Evolutionary conservation across 2,888 invertebrate genomes (phyloP), one percentile per base, ranked within the genome.

Genomic region (Mimachlamys varia): DNA sequence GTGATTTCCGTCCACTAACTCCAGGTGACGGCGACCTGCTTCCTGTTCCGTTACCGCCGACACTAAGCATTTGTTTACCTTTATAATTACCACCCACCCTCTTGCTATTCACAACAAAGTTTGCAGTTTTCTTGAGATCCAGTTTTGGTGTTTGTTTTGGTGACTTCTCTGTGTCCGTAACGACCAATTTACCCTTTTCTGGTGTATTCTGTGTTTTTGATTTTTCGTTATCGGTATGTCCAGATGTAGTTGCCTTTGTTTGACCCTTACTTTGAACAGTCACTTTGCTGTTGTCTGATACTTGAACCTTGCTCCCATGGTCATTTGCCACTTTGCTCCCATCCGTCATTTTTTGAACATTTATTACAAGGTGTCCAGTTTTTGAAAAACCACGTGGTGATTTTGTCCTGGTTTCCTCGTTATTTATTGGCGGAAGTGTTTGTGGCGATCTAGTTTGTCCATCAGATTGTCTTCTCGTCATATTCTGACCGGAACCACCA

Each of bases 321-420:
- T n/a, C n/a, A 13, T 1, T 33, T 12, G 12, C 76, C 33, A 76
- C 33, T 33, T 76, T 76, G 13, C 33, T 33, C 4, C 76, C 15
- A 27, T 76, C 76, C 0, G 76, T 76, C 76, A 76, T 5, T 76
- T 76, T 76, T 33, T 76, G 27, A 76, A 76, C 76, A 76, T 76
- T 76, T 76, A 76, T 76, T 15, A 76, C 27, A 33, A 76, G 76
- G 33, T 76, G 76, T 76, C 76, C 76, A 12, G 76, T 76, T 76
- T 76, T 76, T 33, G 76, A 76, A 12, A 76, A 76, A 76, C 12
- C 33, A 33, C 27, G 27, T 13, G 76, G 76, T 10, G 76, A 76
- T 22, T 76, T 76, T 76, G 76, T 27, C 33, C 76, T 76, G 12
- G 10, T 76, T 27, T 76, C 76, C 22, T 76, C 76, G 22, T 10